Conservation (phyloP, 2,888 invertebrate species). For the Calameuta pallipes region DNA sequence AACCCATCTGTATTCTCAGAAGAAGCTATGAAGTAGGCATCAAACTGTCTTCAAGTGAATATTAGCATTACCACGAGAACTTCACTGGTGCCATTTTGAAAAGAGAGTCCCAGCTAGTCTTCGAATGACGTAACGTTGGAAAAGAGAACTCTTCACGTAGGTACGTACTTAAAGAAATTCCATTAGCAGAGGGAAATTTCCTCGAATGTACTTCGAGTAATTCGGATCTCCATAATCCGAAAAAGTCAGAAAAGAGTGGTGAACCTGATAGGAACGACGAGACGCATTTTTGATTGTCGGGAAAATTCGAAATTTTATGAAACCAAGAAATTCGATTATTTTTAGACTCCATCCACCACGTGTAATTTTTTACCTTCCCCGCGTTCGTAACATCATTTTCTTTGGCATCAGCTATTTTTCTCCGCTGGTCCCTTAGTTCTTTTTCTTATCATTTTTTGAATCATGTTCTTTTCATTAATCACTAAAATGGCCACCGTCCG, state of each 20-base stretch:
- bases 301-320: background rate
- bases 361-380: background rate
- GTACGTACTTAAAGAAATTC: background rate
- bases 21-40: background rate
- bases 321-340: background rate
- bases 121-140: background rate
- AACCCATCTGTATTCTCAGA: too few relatives aligned
- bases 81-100: background rate
- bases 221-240: background rate
- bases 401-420: background rate
- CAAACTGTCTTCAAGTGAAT: background rate
- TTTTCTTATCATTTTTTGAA: background rate
- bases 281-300: background rate
- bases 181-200: background rate
- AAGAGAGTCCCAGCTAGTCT: background rate
- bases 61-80: background rate
- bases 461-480: conserved; percentile 14
- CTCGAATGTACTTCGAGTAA: background rate
- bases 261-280: background rate
- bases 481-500: conserved; percentile 12
- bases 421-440: background rate
- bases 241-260: background rate
- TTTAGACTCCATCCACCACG: background rate
- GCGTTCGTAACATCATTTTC: background rate
- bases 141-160: background rate